A percentile compares a stretch with the other conserved stretches of the same genome.
Conservation (phyloP, 2,888 invertebrate genomes). For the Trichopoda pennipes region DNA sequence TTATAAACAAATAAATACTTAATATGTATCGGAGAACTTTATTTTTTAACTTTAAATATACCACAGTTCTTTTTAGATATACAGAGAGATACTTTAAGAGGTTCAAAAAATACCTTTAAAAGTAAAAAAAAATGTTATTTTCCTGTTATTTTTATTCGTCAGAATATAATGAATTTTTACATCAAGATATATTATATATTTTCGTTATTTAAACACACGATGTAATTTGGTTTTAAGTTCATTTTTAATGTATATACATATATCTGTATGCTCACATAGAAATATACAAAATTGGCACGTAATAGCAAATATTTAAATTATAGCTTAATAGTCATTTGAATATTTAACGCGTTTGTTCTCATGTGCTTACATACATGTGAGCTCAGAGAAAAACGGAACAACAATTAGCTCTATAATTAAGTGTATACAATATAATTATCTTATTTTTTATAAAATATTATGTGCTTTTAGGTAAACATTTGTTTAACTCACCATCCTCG, state of each 20-base stretch:
- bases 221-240: not conserved
- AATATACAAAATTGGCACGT: slow-evolving; percentile 50
- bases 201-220: slow-evolving; percentile 8
- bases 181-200: not conserved
- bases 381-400: not conserved
- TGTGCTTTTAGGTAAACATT: slow-evolving; percentile 14
- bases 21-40: too few species aligned
- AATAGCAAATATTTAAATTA: slow-evolving; percentile 65
- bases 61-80: too few species aligned
- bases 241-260: not conserved
- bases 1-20: too few species aligned
- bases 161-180: not conserved
- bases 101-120: too few species aligned
- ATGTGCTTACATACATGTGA: not conserved
- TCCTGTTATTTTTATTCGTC: too few species aligned
- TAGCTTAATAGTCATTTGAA: slow-evolving; percentile 56
- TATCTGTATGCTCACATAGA: slow-evolving; percentile 5
- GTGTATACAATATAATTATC: slow-evolving; percentile 21
- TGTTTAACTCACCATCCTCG: not conserved
- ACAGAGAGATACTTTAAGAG: too few species aligned
- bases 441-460: slow-evolving; percentile 21
- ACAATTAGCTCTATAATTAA: not conserved
- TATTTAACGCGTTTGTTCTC: slow-evolving; percentile 24
- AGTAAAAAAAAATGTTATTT: not conserved
- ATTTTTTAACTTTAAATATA: too few species aligned